These are phyloP conservation scores for Leptocoma aspasia DNA, from an alignment of 2,113 vertebrate species.

Conservation along the genomic window DNA sequence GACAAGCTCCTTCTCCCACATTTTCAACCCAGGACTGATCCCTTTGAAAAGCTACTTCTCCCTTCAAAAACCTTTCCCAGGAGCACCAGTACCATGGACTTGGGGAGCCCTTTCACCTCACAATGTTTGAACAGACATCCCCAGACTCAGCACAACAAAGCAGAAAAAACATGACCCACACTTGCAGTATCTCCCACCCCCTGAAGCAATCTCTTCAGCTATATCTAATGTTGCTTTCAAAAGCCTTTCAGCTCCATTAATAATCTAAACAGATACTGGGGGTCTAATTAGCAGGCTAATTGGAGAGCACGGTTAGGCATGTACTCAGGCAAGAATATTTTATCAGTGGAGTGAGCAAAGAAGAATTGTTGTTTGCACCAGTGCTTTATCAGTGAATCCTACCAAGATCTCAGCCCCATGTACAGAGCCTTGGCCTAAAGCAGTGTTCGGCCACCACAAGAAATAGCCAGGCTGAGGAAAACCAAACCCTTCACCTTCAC, in stretches of 20 bases:
- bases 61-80: not conserved
- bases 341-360: not conserved
- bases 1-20: not conserved
- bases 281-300: constrained; percentile 23
- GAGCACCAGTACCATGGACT: accelerated
- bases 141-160: not conserved
- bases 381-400: not conserved
- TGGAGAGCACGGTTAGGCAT: not conserved
- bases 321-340: not conserved
- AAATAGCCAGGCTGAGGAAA: not conserved
- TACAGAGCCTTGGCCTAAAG: not conserved
- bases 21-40: not conserved
- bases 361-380: not conserved
- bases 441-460: not conserved
- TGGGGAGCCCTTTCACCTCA: not conserved
- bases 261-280: constrained; percentile 6
- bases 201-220: not conserved
- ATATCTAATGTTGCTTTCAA: not conserved
- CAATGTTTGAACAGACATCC: not conserved
- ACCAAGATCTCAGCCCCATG: not conserved
- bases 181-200: not conserved
- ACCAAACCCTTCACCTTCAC: not conserved
- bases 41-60: not conserved
- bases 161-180: accelerated
- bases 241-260: not conserved